Base-by-base conservation (phyloP, 2,888 invertebrate species). In the Zhengitettix transpicula region DNA sequence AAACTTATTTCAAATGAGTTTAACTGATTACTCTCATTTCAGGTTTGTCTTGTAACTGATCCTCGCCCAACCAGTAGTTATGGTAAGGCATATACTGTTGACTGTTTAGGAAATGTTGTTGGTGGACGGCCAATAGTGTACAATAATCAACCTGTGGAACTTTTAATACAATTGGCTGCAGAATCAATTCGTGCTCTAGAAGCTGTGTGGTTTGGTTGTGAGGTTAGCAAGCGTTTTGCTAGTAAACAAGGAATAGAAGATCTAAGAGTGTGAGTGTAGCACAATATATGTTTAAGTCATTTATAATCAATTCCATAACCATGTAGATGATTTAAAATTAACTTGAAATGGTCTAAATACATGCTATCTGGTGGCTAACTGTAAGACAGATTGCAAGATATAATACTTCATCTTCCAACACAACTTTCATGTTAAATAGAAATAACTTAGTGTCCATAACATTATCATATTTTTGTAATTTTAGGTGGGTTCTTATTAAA, bases 201-300 rank as follows among this genome's bases (percentile, higher is more conserved):
- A 70, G 83, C 92, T 0, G 92, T 94, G 1, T 94, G 93, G 93
- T 93, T 93, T 71, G 93, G 93, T 0, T 92, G 90, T 71, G 92
- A 93, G 69, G 89, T 92, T 1, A 81, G 82, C 64, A 91, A 92
- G 73, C 74, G 88, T 58, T 87, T 88, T 71, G 84, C 86, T 57
- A 74, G 81, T 52, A 89, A 89, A 67, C 81, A 84, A 64, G 91
- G 91, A 12, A 80, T 90, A 14, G 83, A 87, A 67, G 90, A 90
- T 71, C 73, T 89, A 51, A 79, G 81, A 66, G 80, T 86, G 82
- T 87, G 71, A 80, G 83, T 79, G 55, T 41, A 53, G 1, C 14
- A 15, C 14, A 53, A 16, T 28, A 28, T 28, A 7, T 28, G 28
- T 28, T 28, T n/a, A n/a, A 28, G 28, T 28, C 28, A 28, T 5